These are phyloP conservation scores for Ostrea edulis DNA, from an alignment of 1,140 invertebrate genomes.

Conservation along the genomic window DNA sequence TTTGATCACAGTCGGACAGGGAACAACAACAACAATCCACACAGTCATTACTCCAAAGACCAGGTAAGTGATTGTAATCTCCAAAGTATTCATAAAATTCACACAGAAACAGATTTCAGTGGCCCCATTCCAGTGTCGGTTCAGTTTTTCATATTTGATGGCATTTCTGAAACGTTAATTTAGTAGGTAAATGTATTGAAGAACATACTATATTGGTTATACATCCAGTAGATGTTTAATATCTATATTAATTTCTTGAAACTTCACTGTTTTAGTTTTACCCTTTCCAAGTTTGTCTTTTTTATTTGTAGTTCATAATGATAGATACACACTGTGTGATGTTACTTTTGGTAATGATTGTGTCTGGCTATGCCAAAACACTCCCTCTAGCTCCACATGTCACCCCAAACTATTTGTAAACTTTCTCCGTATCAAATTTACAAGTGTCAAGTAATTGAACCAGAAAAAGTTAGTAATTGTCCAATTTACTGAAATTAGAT, in stretches of 20 bases:
- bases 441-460: conserved; percentile 36
- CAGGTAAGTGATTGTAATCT: conserved; percentile 49
- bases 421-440: conserved; percentile 11
- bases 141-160: too few species aligned
- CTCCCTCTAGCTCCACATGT: background rate
- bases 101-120: too few species aligned
- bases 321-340: background rate
- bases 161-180: too few species aligned
- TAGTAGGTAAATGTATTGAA: too few species aligned
- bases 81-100: background rate
- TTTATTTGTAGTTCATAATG: background rate
- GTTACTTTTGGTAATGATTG: background rate
- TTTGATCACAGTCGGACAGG: conserved; percentile 67
- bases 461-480: conserved; percentile 29
- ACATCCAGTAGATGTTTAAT: background rate
- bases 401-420: background rate
- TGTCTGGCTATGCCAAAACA: background rate
- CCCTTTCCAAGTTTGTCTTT: background rate
- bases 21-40: conserved; percentile 59
- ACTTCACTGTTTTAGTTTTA: background rate
- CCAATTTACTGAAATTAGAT: conserved; percentile 26
- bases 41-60: conserved; percentile 57
- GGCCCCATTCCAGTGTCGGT: too few species aligned
- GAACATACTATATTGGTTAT: too few species aligned
- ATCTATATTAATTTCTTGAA: background rate